Conservation (phyloP, 2,797 vertebrate genomes). For the Acipenser ruthenus region DNA sequence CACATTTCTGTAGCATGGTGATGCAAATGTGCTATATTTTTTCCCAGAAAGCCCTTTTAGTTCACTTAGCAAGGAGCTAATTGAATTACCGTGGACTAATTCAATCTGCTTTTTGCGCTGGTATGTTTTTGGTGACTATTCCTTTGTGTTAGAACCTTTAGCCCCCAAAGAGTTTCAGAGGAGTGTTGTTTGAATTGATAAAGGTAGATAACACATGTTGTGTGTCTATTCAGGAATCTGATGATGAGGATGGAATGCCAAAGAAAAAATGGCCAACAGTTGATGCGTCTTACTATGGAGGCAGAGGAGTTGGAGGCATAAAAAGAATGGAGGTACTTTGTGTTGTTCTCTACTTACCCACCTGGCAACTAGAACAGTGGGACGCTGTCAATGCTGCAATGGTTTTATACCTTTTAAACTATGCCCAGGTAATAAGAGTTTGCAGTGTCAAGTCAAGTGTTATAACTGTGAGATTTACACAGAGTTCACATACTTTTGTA, state of each 20-base stretch:
- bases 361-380: neutral
- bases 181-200: neutral
- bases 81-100: too few species aligned
- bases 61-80: too few species aligned
- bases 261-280: conserved; percentile 82
- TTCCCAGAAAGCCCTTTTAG: too few species aligned
- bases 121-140: too few species aligned
- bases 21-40: too few species aligned
- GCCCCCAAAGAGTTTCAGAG: too few species aligned
- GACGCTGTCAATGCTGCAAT: neutral
- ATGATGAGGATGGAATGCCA: conserved; percentile 79
- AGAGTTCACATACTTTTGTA: conserved; percentile 23
- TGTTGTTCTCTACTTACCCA: neutral
- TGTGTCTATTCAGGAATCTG: conserved; percentile 57
- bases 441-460: too few species aligned
- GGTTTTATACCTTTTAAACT: neutral
- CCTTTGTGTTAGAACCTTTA: too few species aligned
- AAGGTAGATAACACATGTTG: neutral
- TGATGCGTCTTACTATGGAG: conserved; percentile 83
- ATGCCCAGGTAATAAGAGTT: neutral
- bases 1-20: too few species aligned
- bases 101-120: too few species aligned
- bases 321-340: conserved; percentile 78
- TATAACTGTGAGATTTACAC: too few species aligned
- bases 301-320: conserved; percentile 77